Conservation (phyloP, 2,888 invertebrate species). For the Hyalella azteca region DNA sequence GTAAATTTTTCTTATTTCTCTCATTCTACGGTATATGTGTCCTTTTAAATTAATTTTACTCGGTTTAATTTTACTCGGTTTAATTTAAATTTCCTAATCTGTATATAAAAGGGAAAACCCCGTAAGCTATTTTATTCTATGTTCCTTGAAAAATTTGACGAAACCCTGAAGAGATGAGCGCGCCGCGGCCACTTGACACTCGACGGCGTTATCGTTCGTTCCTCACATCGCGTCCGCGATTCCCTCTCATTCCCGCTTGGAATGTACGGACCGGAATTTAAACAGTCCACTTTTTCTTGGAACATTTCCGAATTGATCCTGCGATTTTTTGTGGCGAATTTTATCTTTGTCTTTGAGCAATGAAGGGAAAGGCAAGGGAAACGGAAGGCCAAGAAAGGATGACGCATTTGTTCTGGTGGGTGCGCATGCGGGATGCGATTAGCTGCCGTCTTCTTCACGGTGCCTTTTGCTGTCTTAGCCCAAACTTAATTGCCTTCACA, state of each 20-base stretch:
- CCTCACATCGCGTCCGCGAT: conserved; percentile 12
- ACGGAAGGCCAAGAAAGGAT: conserved; percentile 9
- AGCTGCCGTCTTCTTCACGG: neutral
- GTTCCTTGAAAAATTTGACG: too few species aligned
- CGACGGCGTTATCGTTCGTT: neutral
- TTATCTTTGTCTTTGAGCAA: conserved; percentile 37
- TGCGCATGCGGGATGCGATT: conserved; percentile 24
- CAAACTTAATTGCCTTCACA: too few species aligned
- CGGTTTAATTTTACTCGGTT: too few species aligned
- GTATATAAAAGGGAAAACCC: too few species aligned
- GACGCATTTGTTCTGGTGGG: conserved; percentile 10
- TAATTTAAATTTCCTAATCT: too few species aligned
- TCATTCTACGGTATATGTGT: too few species aligned
- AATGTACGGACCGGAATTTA: conserved; percentile 36
- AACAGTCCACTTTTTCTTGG: conserved; percentile 32
- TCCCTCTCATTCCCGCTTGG: conserved; percentile 24
- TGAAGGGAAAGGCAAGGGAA: conserved; percentile 15
- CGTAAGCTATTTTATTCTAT: too few species aligned
- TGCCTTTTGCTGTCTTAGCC: too few species aligned
- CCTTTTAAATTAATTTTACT: too few species aligned
- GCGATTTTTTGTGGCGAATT: conserved; percentile 27
- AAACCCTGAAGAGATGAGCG: neutral
- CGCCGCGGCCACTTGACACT: neutral
- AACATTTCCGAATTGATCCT: conserved; percentile 36
- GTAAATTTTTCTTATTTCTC: too few species aligned